Base-by-base conservation (phyloP, 2,888 invertebrate species). In the Agrotis ipsilon region DNA sequence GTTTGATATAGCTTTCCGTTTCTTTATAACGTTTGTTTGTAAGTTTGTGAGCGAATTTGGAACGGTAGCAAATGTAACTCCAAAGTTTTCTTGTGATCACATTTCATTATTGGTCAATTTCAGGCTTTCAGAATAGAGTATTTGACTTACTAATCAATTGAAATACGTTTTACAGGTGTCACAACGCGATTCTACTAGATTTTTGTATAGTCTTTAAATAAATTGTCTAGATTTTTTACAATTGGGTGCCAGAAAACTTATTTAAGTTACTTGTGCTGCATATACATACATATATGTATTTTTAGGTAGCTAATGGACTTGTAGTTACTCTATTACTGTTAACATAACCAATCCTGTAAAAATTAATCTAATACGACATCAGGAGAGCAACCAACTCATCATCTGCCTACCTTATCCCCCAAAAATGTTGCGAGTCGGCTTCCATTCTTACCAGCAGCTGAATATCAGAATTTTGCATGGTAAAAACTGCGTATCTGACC, bases 1-100 rank as follows among this genome's bases (percentile, higher is more conserved):
- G 27, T 81, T 68, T 32, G 19, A 43, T 43, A 76, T 0, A 39
- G 49, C 72, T 81, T 64, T 78, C 82, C 3, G 72, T 81, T 81
- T 81, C 54, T 64, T 48, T 55, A 21, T 1, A 63, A 32, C 58
- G 59, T 65, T 39, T 24, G 24, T 70, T 46, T 49, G 48, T 3
- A 27, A 24, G 24, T 18, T 24, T 52, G 11, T n/a, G 7, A 46
- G 4, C 19, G 13, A 14, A 32, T n/a, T 69, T 52, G 4, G 39
- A 16, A 54, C 2, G 14, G 11, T 16, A 64, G 19, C 43, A 3
- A 7, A n/a, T 16, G 7, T 19, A 19, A 39, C 14, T 46, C 27
- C 21, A 14, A 27, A 43, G 7, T 62, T 72, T 7, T 27, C 19
- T 21, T 4, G 13, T 2, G 19, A 18, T 19, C 1, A 11, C 18